phyloP scores from a whole-genome alignment of 2,113 vertebrate species.

The Oenanthe oenanthe region DNA sequence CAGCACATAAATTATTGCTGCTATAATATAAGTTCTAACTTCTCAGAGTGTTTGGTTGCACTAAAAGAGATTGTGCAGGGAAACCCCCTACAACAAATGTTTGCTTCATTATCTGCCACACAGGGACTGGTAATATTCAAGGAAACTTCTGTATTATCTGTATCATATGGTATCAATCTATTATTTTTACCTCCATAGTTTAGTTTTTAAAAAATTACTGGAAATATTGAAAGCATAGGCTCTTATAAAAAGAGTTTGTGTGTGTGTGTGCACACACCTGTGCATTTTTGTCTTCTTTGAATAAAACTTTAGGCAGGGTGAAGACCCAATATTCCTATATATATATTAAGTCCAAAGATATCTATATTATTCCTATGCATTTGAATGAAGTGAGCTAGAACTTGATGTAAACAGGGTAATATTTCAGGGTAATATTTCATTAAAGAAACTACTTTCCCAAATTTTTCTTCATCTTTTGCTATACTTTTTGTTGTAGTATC shows the following conservation, averaged over 20 bases:
- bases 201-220: background rate
- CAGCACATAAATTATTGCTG: background rate
- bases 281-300: background rate
- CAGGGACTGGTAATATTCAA: background rate
- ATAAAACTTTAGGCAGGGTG: background rate
- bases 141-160: background rate
- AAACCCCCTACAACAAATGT: background rate
- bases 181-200: background rate
- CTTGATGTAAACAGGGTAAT: background rate
- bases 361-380: background rate
- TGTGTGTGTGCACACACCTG: accelerated
- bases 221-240: background rate
- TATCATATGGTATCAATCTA: background rate
- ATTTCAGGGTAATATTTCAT: background rate
- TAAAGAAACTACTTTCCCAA: background rate
- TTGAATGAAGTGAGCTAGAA: background rate
- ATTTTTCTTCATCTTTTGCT: background rate
- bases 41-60: background rate
- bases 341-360: background rate
- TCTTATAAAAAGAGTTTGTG: accelerated
- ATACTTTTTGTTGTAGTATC: background rate
- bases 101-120: background rate
- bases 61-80: background rate
- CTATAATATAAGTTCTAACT: background rate
- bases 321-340: background rate